Percentiles rank a stretch among this genome's conserved stretches.
Conservation (phyloP, 1,140 invertebrate genomes). For the Caenorhabditis briggsae region DNA sequence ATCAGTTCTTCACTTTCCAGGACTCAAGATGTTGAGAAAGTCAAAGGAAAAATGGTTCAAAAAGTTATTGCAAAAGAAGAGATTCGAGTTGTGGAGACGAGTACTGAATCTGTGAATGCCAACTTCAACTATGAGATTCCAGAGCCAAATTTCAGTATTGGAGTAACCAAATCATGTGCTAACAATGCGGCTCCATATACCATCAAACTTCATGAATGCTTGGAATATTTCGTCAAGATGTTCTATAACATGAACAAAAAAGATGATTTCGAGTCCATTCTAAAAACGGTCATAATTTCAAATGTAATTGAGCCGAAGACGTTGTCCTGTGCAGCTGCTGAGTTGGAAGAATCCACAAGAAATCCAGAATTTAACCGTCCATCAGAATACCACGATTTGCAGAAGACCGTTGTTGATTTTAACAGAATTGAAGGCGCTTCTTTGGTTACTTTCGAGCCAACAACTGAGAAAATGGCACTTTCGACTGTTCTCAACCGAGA, state of each 20-base stretch:
- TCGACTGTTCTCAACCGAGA: constrained; percentile 8
- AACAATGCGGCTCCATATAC: constrained; percentile 30
- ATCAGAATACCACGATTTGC: constrained; percentile 17
- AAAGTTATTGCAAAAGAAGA: constrained; percentile 57
- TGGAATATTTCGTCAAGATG: constrained; percentile 40
- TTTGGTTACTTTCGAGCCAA: constrained; percentile 26
- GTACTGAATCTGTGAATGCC: neutral
- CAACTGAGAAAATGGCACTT: constrained; percentile 10
- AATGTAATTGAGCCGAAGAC: constrained; percentile 38
- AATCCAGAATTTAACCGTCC: constrained; percentile 55
- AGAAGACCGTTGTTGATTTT: constrained; percentile 12
- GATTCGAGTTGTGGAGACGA: constrained; percentile 52
- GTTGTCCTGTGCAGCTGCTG: constrained; percentile 58
- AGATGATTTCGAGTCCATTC: constrained; percentile 46
- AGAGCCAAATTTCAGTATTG: neutral
- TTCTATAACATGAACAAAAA: constrained; percentile 61
- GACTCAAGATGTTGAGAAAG: constrained; percentile 46
- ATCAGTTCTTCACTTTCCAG: constrained; percentile 64
- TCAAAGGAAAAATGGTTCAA: constrained; percentile 35
- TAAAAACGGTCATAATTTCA: constrained; percentile 3
- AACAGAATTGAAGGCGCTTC: constrained; percentile 30
- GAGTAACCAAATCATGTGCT: constrained; percentile 11
- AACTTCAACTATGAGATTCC: constrained; percentile 37
- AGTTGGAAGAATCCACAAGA: constrained; percentile 14
- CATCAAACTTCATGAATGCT: constrained; percentile 49